Conservation (phyloP, 2,113 vertebrate species). For the Aleadryas rufinucha region DNA sequence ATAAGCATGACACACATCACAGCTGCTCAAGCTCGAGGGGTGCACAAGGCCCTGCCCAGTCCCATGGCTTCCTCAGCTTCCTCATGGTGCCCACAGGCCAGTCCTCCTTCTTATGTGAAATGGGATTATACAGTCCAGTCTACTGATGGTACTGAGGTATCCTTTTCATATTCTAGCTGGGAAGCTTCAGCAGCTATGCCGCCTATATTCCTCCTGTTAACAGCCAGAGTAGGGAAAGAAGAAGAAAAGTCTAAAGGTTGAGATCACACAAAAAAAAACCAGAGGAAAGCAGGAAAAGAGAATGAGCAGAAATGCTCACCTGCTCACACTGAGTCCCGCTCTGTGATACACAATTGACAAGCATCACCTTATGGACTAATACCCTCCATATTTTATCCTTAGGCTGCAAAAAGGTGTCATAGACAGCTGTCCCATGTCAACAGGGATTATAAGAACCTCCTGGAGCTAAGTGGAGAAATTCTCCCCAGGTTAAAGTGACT, state of each 20-base stretch:
- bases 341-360: neutral
- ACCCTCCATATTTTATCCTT: neutral
- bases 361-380: neutral
- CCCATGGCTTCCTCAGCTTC: neutral
- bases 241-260: neutral
- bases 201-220: neutral
- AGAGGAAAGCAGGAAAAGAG: neutral
- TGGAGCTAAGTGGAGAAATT: too few species aligned
- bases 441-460: too few species aligned
- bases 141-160: neutral
- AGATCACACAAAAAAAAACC: neutral
- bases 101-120: neutral
- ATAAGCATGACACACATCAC: fast-evolving
- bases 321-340: neutral
- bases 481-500: too few species aligned
- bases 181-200: neutral
- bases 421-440: too few species aligned
- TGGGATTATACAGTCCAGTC: neutral
- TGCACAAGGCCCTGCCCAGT: neutral
- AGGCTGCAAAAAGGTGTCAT: neutral
- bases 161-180: neutral
- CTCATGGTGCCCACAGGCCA: fast-evolving
- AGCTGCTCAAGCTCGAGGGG: fast-evolving
- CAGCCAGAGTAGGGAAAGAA: neutral
- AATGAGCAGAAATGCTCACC: neutral